Percentiles rank a stretch among this genome's conserved stretches.
phyloP scores from a whole-genome alignment of 2,888 invertebrate species.

The Dastarcus helophoroides region DNA sequence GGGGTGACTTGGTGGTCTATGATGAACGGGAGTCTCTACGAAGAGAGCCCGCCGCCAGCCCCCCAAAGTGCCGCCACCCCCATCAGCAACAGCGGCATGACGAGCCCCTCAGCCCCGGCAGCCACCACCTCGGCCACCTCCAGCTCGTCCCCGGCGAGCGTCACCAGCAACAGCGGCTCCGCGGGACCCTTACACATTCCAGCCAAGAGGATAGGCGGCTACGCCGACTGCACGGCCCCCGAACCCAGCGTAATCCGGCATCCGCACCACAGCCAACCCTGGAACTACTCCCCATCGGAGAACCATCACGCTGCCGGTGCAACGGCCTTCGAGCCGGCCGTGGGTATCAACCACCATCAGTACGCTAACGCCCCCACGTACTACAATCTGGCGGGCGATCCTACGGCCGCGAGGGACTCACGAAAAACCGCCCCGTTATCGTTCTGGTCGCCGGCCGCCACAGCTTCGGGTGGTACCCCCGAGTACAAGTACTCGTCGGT shows the following conservation, averaged over 20 bases:
- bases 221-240: slow-evolving; percentile 42
- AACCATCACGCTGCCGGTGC: slow-evolving; percentile 37
- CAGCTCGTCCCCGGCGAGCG: slow-evolving; percentile 48
- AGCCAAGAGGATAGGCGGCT: slow-evolving; percentile 58
- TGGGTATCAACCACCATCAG: slow-evolving; percentile 52
- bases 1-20: slow-evolving; percentile 77
- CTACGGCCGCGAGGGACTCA: slow-evolving; percentile 49
- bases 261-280: slow-evolving; percentile 52
- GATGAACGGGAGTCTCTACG: slow-evolving; percentile 74
- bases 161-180: slow-evolving; percentile 54
- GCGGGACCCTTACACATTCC: slow-evolving; percentile 80
- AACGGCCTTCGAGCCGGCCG: slow-evolving; percentile 46
- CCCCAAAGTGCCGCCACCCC: slow-evolving; percentile 41
- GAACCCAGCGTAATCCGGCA: slow-evolving; percentile 66
- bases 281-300: slow-evolving; percentile 61
- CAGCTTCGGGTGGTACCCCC: slow-evolving; percentile 44
- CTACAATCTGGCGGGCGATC: slow-evolving; percentile 60
- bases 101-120: slow-evolving; percentile 38
- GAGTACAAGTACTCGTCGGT: slow-evolving; percentile 49
- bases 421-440: slow-evolving; percentile 44
- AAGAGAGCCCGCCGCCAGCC: slow-evolving; percentile 52
- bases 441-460: slow-evolving; percentile 57
- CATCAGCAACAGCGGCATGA: slow-evolving; percentile 44
- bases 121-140: slow-evolving; percentile 59
- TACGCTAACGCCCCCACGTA: slow-evolving; percentile 62